Evolutionary conservation across 1,140 invertebrate genomes (phyloP), one percentile per base, ranked within the genome.

Genomic region (Saccostrea cuccullata): DNA sequence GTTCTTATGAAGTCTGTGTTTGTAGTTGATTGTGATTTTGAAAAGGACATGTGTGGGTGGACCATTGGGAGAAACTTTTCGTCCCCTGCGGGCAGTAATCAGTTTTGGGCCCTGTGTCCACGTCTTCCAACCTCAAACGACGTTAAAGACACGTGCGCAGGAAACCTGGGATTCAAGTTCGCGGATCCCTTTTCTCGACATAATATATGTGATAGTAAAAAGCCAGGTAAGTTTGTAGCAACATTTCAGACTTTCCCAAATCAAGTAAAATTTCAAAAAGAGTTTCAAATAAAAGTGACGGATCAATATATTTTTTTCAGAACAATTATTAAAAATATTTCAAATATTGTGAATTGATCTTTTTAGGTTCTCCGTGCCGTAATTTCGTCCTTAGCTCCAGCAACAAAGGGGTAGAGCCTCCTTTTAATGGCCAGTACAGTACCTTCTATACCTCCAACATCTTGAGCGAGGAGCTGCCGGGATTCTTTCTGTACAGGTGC

Each of bases 21-120:
- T 67, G 60, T 23, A 67, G 60, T 67, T 67, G 60, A 67, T 23
- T 67, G 60, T 67, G 60, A 67, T 67, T 67, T 67, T 67, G 60
- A 67, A 23, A 67, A n/a, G 23, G 23, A 67, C 60, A 67, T 67
- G 60, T 67, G 60, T 23, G 60, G 60, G 20, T 67, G 60, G 60
- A 67, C 23, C 23, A 67, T 20, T 23, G 60, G 60, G 20, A 67
- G 60, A 67, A 67, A 67, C 17, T 67, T 67, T n/a, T 67, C 60
- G 20, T 67, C 60, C 20, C 60, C 60, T 23, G 17, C 23, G 60
- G 60, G 60, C 8, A 67, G 60, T 20, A 20, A 67, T 67, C 60
- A n/a, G 6, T 67, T n/a, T 23, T 67, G 60, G 60, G 23, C 20
- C 20, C 17, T 67, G 60, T 67, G 60, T 67, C 60, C 60, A 67